Evolutionary conservation across 2,797 vertebrate species (phyloP).

Genomic region (Pseudotriccus pelzelni): DNA sequence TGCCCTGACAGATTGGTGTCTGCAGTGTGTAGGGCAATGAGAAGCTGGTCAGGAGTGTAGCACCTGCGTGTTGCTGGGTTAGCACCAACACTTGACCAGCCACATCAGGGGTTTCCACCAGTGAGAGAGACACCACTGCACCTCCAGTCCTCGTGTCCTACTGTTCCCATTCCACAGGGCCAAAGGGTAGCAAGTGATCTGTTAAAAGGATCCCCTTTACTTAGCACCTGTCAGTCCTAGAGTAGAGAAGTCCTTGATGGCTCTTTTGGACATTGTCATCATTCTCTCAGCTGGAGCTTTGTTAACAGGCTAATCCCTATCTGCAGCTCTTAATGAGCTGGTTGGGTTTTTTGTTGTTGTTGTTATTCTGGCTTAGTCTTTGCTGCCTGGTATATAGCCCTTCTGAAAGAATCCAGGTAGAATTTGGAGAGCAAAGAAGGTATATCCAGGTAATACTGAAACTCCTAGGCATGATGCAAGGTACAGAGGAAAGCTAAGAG

Average conservation of each 20-base stretch:
- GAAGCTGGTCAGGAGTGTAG: not conserved
- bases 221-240: not conserved
- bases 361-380: not conserved
- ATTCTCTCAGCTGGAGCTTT: not conserved
- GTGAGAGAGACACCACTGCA: fast-evolving
- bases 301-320: not conserved
- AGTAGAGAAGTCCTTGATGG: not conserved
- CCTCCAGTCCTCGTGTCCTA: not conserved
- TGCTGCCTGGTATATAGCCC: not conserved
- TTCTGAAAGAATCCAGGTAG: not conserved
- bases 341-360: not conserved
- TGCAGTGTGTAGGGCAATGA: not conserved
- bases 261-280: not conserved
- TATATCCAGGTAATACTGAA: not conserved
- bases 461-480: not conserved
- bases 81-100: not conserved
- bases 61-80: not conserved
- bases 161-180: not conserved
- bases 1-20: not conserved
- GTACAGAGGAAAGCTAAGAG: not conserved
- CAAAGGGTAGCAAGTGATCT: not conserved
- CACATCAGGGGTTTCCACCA: not conserved
- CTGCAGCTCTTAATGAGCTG: not conserved
- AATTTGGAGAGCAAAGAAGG: not conserved
- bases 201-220: not conserved